Base-by-base conservation (phyloP, 2,113 vertebrate species). In the Ramphastos sulfuratus region DNA sequence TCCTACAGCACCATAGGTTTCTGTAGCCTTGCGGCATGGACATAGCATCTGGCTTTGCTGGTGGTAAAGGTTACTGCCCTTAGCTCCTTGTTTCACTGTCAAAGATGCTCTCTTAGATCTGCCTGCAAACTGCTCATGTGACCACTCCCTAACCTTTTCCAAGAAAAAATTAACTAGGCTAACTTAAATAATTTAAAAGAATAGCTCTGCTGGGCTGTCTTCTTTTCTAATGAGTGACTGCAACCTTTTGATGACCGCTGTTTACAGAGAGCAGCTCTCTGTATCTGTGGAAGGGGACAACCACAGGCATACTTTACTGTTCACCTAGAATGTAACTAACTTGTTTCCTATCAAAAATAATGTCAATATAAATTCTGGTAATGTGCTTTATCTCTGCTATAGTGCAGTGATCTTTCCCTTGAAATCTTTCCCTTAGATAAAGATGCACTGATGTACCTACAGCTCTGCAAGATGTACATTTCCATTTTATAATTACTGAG, bases 21-120 rank as follows among this genome's bases (percentile, higher is more conserved):
- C 69, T 85, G 27, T 75, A 87, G 79, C 75, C 79, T 70, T 67
- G 31, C 85, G 64, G 44, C 80, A 93, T 6, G 31, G 61, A 33
- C 37, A 37, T 83, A 39, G 11, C 15, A 44, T 71, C 42, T 88
- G 82, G 52, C 42, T 89, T 85, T 87, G 35, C 59, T 92, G 59
- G 37, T 85, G 25, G 54, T 90, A 93, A 96, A 96, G 93, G 90
- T 96, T 92, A 95, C 50, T 86, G 76, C 58, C 61, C 58, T 90
- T 76, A 83, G 48, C 73, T 83, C 31, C 73, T 88, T 60, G 6
- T 78, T 95, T 88, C 7, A 3, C 69, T 96, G 95, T 90, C 85
- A 86, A 14, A 92, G 19, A n/a, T 64, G 35, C 64, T 56, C 28
- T 85, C 88, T 79, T 75, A 96, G 48, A 78, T 50, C 48, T 90